phyloP scores from a whole-genome alignment of 1,140 invertebrate genomes.

The Drosophila dunni region DNA sequence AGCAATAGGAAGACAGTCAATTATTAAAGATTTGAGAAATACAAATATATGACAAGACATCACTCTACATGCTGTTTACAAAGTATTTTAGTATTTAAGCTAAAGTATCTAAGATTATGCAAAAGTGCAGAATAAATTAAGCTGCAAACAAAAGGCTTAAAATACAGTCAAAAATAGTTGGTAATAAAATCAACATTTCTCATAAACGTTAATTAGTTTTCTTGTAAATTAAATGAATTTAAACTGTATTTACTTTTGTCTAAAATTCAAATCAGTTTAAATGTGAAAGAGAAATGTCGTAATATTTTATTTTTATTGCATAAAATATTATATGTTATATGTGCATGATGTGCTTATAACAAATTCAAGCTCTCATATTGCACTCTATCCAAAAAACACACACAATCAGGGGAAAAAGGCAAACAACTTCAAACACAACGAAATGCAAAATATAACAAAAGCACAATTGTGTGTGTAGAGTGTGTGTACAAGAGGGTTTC shows the following conservation, averaged over 20 bases:
- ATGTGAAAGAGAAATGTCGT: too few species aligned
- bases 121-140: too few species aligned
- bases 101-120: too few species aligned
- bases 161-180: too few species aligned
- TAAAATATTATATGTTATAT: not conserved
- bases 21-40: not conserved
- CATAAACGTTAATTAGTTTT: too few species aligned
- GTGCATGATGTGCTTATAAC: too few species aligned
- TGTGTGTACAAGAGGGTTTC: not conserved
- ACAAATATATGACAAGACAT: not conserved
- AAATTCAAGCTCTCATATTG: not conserved
- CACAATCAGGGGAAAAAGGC: not conserved
- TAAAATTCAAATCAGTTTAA: too few species aligned
- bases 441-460: conserved; percentile 25
- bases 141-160: too few species aligned
- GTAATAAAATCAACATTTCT: too few species aligned
- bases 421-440: conserved; percentile 9
- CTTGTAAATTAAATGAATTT: too few species aligned
- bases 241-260: too few species aligned
- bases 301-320: not conserved
- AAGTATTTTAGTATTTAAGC: too few species aligned
- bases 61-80: not conserved
- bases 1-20: not conserved
- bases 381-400: not conserved
- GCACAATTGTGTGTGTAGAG: not conserved